Evolutionary conservation across 2,113 vertebrate genomes (phyloP), one percentile per base, ranked within the genome.

Genomic region (Microcebus murinus): DNA sequence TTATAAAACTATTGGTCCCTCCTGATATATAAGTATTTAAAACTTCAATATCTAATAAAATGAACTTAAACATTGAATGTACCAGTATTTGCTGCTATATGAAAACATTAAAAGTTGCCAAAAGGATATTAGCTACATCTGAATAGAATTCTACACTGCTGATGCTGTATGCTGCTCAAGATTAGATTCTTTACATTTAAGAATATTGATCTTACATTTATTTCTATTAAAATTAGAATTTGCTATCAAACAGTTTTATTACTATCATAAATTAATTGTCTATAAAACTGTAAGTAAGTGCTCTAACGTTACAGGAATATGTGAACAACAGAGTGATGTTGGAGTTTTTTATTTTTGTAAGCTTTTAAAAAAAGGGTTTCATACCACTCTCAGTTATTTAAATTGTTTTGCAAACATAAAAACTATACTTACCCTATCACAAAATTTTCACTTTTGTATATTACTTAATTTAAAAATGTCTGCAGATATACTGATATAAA

Each of bases 401-500:
- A 97, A 94, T 96, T 96, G 11, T 91, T 17, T 55, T 92, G 21
- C 4, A 25, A 95, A 94, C 77, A 86, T 50, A 20, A 79, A 15
- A 88, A 67, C 67, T 93, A 89, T 91, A 90, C 59, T 71, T 91
- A 36, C 1, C 1, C 31, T 82, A 84, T 42, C 81, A 93, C 87
- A 95, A 97, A 92, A 91, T 93, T 88, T 91, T 97, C 39, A 59
- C 34, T 68, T 95, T 93, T 96, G 10, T 0, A 36, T 87, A 95
- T 91, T 70, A 81, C 83, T 97, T 95, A 93, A 97, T 97, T 97
- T 96, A 1, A 97, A 94, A 97, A 94, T 97, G 68, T 90, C 86
- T 36, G 27, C 23, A 79, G 74, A 76, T 95, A 86, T 36, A 29
- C 23, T 76, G 79, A 79, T 95, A 87, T 81, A 93, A 92, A 94